phyloP scores from a whole-genome alignment of 2,888 invertebrate species.

The Caenorhabditis panamensis region DNA sequence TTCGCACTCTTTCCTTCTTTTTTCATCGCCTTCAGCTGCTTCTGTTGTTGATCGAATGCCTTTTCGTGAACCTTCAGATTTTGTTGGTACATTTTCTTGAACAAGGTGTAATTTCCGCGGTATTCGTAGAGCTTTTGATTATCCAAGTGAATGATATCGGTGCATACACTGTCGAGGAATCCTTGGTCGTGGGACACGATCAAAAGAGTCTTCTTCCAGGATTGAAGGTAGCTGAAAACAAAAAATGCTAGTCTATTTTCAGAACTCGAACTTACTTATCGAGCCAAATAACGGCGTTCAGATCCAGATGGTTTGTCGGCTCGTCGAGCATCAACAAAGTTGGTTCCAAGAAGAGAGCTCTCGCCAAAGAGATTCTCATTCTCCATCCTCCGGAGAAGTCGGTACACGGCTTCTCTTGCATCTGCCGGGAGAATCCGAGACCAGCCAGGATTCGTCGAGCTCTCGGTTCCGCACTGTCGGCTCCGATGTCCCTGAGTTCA shows the following conservation, averaged over 20 bases:
- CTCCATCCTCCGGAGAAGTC: slow-evolving; percentile 92
- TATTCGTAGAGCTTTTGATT: slow-evolving; percentile 95
- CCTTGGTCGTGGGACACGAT: slow-evolving; percentile 99
- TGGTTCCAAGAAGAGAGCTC: slow-evolving; percentile 95
- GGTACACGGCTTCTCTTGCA: slow-evolving; percentile 87
- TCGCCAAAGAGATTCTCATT: slow-evolving; percentile 86
- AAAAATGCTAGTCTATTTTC: not conserved
- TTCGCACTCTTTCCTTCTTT: slow-evolving; percentile 97
- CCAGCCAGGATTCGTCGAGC: slow-evolving; percentile 97
- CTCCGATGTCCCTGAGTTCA: slow-evolving; percentile 95
- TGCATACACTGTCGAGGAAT: slow-evolving; percentile 99
- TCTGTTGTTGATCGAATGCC: slow-evolving; percentile 98
- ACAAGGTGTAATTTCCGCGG: slow-evolving; percentile 93
- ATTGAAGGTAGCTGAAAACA: slow-evolving; percentile 90
- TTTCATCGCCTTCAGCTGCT: slow-evolving; percentile 94
- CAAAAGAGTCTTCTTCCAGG: slow-evolving; percentile 98
- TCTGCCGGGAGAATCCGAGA: slow-evolving; percentile 89
- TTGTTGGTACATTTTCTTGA: slow-evolving; percentile 98
- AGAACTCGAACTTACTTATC: slow-evolving; percentile 88
- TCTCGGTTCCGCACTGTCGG: slow-evolving; percentile 96
- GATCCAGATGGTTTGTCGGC: slow-evolving; percentile 98
- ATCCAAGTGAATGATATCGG: slow-evolving; percentile 97
- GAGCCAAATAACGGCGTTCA: slow-evolving; percentile 99
- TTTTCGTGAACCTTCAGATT: slow-evolving; percentile 95
- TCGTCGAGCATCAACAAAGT: slow-evolving; percentile 97